Conservation (phyloP, 2,888 invertebrate species). For the Drosophila neonasuta region DNA sequence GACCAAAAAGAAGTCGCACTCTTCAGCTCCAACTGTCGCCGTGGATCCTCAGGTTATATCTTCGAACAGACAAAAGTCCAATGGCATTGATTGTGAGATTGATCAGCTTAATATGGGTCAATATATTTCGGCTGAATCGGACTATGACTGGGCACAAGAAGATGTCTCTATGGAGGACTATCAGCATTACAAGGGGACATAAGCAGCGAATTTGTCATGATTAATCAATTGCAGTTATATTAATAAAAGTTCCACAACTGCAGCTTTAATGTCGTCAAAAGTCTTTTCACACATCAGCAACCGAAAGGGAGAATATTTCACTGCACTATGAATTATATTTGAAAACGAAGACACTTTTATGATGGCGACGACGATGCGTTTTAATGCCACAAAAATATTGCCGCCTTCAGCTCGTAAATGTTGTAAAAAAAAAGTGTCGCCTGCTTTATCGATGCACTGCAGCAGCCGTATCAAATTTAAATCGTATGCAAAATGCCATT, state of each 20-base stretch:
- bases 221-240: background rate
- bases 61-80: constrained; percentile 3
- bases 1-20: constrained; percentile 4
- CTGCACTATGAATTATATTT: constrained; percentile 59
- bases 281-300: constrained; percentile 58
- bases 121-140: background rate
- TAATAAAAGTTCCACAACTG: constrained; percentile 7
- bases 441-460: constrained; percentile 62
- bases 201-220: background rate
- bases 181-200: constrained; percentile 23
- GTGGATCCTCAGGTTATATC: constrained; percentile 29
- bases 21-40: constrained; percentile 18
- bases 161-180: constrained; percentile 3
- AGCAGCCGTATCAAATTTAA: constrained; percentile 51
- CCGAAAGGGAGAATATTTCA: background rate
- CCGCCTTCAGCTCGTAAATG: constrained; percentile 49
- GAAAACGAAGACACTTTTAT: constrained; percentile 57
- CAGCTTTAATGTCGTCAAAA: constrained; percentile 34
- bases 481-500: constrained; percentile 72
- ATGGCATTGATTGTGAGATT: background rate
- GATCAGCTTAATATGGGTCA: background rate
- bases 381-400: constrained; percentile 61
- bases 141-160: constrained; percentile 29
- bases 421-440: constrained; percentile 21
- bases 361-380: constrained; percentile 61